These are phyloP conservation scores for Rattus norvegicus DNA, from an alignment of 2,113 vertebrate genomes.

Conservation along the genomic window GRCr8 NC_086033.1:91239001-91239500, in stretches of 20 bases:
- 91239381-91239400: not conserved
- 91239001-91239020: not conserved
- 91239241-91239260: conserved; percentile 54
- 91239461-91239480: not conserved
- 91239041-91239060: not conserved
- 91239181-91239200: conserved; percentile 66
- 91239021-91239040: not conserved
- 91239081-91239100: not conserved
- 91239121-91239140: not conserved
- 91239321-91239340: not conserved
- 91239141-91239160: not conserved
- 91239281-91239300: conserved; percentile 19
- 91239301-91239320: conserved; percentile 16
- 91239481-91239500: not conserved
- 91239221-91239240: conserved; percentile 60
- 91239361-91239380: not conserved
- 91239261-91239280: conserved; percentile 69
- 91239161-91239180: not conserved
- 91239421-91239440: not conserved
- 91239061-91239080: not conserved
- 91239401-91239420: not conserved
- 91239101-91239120: not conserved
- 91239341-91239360: conserved; percentile 9
- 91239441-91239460: not conserved
- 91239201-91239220: conserved; percentile 58